Conservation (phyloP, 37 sponge, comb jelly and placozoan species). For the Theonella swinhoei region DNA sequence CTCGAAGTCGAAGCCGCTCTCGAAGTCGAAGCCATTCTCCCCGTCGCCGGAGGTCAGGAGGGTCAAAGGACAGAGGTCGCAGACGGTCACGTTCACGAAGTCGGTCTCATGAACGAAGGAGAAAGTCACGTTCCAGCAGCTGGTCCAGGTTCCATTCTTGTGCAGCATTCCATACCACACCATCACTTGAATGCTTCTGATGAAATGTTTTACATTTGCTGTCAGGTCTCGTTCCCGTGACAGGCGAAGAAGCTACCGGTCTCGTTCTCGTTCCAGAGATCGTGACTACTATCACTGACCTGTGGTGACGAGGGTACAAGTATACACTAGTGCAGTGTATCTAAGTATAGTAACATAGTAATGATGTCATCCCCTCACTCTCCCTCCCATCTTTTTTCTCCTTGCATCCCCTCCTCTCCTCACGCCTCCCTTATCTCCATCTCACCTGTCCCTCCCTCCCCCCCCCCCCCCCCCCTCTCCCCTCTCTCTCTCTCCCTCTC, state of each 20-base stretch:
- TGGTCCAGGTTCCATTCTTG: background rate
- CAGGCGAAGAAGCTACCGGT: constrained; percentile 29
- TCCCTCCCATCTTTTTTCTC: no score
- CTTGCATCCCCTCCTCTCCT: background rate
- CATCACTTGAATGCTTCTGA: background rate
- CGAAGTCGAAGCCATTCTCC: background rate
- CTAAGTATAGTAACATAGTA: no score
- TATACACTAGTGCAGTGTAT: no score
- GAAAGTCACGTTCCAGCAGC: constrained; percentile 40
- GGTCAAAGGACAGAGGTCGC: constrained; percentile 36
- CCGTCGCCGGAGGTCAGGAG: background rate
- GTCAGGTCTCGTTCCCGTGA: constrained; percentile 31
- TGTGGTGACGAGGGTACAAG: no score
- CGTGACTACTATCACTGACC: no score
- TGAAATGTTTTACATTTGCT: background rate
- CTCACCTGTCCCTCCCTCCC: background rate
- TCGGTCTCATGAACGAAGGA: constrained; percentile 18
- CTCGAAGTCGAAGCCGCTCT: constrained; percentile 1
- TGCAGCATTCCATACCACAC: no score
- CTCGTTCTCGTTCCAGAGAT: constrained; percentile 60
- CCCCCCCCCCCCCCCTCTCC: background rate
- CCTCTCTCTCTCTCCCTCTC: background rate
- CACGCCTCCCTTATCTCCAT: background rate
- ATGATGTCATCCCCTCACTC: no score
- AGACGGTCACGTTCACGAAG: constrained; percentile 24